phyloP scores from a whole-genome alignment of 1,140 invertebrate genomes.

The Formica selysi region DNA sequence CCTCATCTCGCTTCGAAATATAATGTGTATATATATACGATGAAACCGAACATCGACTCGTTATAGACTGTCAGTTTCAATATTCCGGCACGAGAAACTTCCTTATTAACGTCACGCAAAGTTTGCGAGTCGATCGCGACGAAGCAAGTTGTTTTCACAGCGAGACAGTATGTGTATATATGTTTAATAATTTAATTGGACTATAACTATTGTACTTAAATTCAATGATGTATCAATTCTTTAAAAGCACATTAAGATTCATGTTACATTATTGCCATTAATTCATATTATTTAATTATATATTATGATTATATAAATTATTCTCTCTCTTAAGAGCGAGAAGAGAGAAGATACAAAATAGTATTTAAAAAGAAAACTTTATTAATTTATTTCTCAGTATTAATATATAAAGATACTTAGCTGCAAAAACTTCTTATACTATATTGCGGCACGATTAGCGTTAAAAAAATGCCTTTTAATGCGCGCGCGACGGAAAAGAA shows the following conservation, averaged over 20 bases:
- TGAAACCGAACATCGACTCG: conserved; percentile 53
- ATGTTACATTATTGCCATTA: background rate
- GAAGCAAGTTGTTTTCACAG: conserved; percentile 16
- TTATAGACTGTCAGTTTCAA: conserved; percentile 60
- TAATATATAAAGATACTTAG: background rate
- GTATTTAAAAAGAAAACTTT: background rate
- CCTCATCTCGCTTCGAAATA: conserved; percentile 45
- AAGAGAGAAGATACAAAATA: background rate
- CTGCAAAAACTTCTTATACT: too few relatives aligned
- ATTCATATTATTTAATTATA: background rate
- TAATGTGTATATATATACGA: conserved; percentile 51
- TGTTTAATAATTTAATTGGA: background rate
- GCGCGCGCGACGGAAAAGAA: background rate
- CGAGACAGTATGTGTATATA: background rate
- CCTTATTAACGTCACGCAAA: conserved; percentile 65
- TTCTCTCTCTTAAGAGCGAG: background rate
- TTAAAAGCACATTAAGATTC: background rate
- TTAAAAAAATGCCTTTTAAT: background rate
- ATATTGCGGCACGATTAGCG: background rate
- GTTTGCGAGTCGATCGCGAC: conserved; percentile 53
- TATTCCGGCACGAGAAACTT: conserved; percentile 46
- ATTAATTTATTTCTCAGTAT: background rate
- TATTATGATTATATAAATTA: background rate
- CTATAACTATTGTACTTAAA: background rate
- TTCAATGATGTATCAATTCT: background rate